phyloP scores from a whole-genome alignment of 1,140 invertebrate species.

The Drosophila pruinosa region DNA sequence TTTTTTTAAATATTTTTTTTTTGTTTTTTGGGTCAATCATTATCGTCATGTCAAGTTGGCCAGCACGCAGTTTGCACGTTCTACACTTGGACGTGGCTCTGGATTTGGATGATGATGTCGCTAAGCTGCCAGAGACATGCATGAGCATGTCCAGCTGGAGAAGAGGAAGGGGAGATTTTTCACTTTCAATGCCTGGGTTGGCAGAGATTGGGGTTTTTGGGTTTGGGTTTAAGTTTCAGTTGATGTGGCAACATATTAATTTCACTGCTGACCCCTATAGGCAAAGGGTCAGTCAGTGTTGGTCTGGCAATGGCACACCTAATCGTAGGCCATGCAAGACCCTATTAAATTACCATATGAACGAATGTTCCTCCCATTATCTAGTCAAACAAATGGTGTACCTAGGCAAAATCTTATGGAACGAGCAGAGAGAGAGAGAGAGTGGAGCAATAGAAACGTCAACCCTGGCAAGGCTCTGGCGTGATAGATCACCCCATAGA shows the following conservation, averaged over 20 bases:
- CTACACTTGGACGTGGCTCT: constrained; percentile 2
- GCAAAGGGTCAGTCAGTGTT: constrained; percentile 51
- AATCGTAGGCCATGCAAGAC: constrained; percentile 42
- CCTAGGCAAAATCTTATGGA: constrained; percentile 43
- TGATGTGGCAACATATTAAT: constrained; percentile 38
- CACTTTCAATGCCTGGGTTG: constrained; percentile 75
- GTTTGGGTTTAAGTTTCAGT: constrained; percentile 3
- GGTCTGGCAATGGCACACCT: constrained; percentile 26
- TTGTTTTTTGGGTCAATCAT: constrained; percentile 75
- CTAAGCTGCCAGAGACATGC: constrained; percentile 56
- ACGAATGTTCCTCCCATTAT: constrained; percentile 55
- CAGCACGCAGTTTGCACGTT: constrained; percentile 77
- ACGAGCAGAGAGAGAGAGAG: constrained; percentile 8
- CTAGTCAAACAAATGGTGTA: constrained; percentile 75
- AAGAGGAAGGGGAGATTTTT: constrained; percentile 44
- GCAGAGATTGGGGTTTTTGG: constrained; percentile 60
- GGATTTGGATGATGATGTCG: constrained; percentile 11
- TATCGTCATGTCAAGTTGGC: constrained; percentile 74
- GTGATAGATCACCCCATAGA: constrained; percentile 79
- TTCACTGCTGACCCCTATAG: constrained; percentile 32
- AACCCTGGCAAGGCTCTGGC: constrained; percentile 32
- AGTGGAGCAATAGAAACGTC: constrained; percentile 45
- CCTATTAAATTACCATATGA: constrained; percentile 66
- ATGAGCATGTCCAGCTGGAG: constrained; percentile 34
- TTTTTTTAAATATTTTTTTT: not conserved